Evolutionary conservation across 2,888 invertebrate genomes (phyloP).

Genomic region (Drosophila aldrichi): DNA sequence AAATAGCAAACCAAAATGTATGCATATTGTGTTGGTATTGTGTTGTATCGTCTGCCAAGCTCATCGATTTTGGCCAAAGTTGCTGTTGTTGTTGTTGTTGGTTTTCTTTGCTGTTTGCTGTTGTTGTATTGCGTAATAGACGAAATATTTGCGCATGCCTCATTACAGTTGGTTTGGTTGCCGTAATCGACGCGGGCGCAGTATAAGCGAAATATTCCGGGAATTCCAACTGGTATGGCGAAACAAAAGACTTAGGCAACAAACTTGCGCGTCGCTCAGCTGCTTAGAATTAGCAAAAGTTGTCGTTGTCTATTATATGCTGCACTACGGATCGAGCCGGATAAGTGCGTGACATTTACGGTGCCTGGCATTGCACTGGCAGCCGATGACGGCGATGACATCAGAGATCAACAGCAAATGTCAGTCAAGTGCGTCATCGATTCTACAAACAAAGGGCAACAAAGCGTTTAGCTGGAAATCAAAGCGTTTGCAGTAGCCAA

Average conservation of each 20-base stretch:
- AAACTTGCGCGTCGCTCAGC: slow-evolving; percentile 43
- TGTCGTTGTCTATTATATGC: background rate
- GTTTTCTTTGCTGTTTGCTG: slow-evolving; percentile 33
- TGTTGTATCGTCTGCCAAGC: slow-evolving; percentile 47
- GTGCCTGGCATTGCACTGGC: slow-evolving; percentile 38
- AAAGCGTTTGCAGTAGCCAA: slow-evolving; percentile 47
- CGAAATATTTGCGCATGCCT: slow-evolving; percentile 80
- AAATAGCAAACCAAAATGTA: slow-evolving; percentile 54
- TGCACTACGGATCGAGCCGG: slow-evolving; percentile 13
- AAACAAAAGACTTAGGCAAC: slow-evolving; percentile 76
- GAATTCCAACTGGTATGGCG: slow-evolving; percentile 57
- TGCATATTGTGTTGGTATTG: slow-evolving; percentile 76
- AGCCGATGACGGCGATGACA: slow-evolving; percentile 68
- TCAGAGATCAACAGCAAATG: slow-evolving; percentile 74
- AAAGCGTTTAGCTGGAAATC: slow-evolving; percentile 54
- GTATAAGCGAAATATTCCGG: slow-evolving; percentile 64
- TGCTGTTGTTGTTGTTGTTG: slow-evolving; percentile 28
- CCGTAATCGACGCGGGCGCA: slow-evolving; percentile 64
- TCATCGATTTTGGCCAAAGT: slow-evolving; percentile 51
- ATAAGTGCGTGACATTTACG: slow-evolving; percentile 59
- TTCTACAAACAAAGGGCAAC: slow-evolving; percentile 67
- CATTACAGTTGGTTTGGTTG: slow-evolving; percentile 74
- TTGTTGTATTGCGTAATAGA: slow-evolving; percentile 64
- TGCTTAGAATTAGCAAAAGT: slow-evolving; percentile 41
- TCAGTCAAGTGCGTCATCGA: slow-evolving; percentile 74